phyloP scores from a whole-genome alignment of 1,140 invertebrate species.

The Scaptomyza pallida region DNA sequence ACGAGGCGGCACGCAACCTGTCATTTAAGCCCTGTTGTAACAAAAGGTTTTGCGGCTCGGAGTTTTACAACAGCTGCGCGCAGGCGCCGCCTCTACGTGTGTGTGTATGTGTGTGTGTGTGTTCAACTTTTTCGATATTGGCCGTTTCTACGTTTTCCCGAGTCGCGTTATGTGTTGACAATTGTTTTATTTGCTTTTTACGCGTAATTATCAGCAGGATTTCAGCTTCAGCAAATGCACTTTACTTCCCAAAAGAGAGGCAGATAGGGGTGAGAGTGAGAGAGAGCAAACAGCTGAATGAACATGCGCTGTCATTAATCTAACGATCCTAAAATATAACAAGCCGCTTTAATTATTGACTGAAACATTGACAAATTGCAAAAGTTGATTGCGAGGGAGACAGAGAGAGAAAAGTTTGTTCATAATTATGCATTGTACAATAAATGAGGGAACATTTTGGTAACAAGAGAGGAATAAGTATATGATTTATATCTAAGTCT shows the following conservation, averaged over 20 bases:
- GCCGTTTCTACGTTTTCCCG: conserved; percentile 44
- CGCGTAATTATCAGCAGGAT: conserved; percentile 56
- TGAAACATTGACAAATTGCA: conserved; percentile 42
- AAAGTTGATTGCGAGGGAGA: conserved; percentile 25
- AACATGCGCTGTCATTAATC: conserved; percentile 39
- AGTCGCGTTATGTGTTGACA: conserved; percentile 67
- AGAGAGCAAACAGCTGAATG: conserved; percentile 16
- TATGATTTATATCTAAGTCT: background rate
- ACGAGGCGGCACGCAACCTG: conserved; percentile 66
- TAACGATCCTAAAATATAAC: conserved; percentile 43
- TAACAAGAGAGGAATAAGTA: background rate
- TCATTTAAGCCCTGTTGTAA: conserved; percentile 48
- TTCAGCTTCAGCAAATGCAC: conserved; percentile 65
- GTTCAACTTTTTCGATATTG: conserved; percentile 37
- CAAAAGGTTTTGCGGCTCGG: conserved; percentile 9
- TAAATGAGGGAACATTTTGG: background rate
- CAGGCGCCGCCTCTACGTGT: conserved; percentile 54
- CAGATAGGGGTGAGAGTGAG: background rate
- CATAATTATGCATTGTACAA: conserved; percentile 5
- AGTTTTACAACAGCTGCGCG: conserved; percentile 73
- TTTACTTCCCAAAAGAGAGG: conserved; percentile 8
- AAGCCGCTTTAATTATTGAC: conserved; percentile 45
- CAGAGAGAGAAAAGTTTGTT: too few species aligned
- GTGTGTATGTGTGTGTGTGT: too few species aligned
- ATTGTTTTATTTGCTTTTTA: conserved; percentile 77